Conservation (phyloP, 2,888 invertebrate species). For the Cosmia pyralina region DNA sequence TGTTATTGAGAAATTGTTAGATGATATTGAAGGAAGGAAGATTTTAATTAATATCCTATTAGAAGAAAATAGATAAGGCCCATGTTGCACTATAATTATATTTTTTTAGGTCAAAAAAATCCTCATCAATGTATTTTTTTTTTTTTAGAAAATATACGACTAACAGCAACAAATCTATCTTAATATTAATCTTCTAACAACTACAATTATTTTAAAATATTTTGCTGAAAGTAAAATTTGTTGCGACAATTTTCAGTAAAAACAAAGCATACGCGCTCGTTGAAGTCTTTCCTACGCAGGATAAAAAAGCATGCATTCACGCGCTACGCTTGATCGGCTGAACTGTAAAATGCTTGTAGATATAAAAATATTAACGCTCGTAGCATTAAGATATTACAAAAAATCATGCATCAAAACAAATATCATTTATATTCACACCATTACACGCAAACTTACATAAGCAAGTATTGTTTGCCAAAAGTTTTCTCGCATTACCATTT, state of each 20-base stretch:
- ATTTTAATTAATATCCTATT: not conserved
- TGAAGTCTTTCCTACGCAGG: slow-evolving; percentile 79
- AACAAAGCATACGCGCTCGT: slow-evolving; percentile 70
- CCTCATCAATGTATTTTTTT: not conserved
- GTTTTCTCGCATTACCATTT: slow-evolving; percentile 58
- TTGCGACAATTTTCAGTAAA: not conserved
- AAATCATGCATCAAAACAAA: slow-evolving; percentile 31
- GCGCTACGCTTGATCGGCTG: not conserved
- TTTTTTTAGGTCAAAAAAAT: not conserved
- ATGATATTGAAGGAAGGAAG: not conserved
- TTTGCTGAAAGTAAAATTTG: not conserved
- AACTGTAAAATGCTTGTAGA: not conserved
- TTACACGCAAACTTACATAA: slow-evolving; percentile 45
- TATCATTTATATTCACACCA: slow-evolving; percentile 46
- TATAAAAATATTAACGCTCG: not conserved
- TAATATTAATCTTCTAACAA: too few species aligned
- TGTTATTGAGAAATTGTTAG: not conserved
- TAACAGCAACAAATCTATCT: too few species aligned
- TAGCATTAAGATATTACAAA: not conserved
- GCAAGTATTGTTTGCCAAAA: slow-evolving; percentile 54
- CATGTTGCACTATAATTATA: not conserved
- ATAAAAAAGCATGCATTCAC: slow-evolving; percentile 9
- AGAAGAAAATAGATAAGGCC: not conserved
- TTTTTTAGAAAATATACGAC: not conserved
- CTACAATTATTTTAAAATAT: not conserved